Evolutionary conservation across 1,140 invertebrate species (phyloP).

Genomic region (Penaeus chinensis): DNA sequence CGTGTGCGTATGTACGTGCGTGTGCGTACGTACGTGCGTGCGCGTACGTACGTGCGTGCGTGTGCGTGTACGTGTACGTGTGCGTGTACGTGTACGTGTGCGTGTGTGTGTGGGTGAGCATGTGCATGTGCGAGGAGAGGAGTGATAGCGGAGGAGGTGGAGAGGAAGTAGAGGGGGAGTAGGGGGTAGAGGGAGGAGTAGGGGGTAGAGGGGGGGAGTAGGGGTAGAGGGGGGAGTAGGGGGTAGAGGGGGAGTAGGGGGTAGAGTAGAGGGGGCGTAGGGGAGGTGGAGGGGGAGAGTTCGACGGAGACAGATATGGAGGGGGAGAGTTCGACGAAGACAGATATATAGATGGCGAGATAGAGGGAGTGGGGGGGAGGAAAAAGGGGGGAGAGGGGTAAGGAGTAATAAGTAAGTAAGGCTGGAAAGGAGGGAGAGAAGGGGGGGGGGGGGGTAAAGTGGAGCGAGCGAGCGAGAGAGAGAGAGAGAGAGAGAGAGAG

Average conservation of each 20-base stretch:
- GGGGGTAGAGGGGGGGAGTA: background rate
- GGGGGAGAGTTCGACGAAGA: background rate
- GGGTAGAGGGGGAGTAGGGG: background rate
- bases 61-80: background rate
- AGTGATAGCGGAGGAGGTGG: background rate
- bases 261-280: background rate
- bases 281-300: background rate
- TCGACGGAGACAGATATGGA: background rate
- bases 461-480: slow-evolving; percentile 21
- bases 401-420: background rate
- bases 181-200: background rate
- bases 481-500: background rate
- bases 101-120: slow-evolving; percentile 1
- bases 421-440: background rate
- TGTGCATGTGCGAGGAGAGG: background rate
- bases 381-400: background rate
- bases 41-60: too few species aligned
- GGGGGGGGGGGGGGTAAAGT: background rate
- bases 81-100: background rate
- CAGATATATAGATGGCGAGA: background rate
- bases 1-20: too few species aligned
- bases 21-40: background rate
- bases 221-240: background rate
- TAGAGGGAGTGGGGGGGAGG: background rate
- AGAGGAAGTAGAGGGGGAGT: background rate